phyloP scores from a whole-genome alignment of 92 coral and sea anemone genomes.

The Nematostella vectensis region DNA sequence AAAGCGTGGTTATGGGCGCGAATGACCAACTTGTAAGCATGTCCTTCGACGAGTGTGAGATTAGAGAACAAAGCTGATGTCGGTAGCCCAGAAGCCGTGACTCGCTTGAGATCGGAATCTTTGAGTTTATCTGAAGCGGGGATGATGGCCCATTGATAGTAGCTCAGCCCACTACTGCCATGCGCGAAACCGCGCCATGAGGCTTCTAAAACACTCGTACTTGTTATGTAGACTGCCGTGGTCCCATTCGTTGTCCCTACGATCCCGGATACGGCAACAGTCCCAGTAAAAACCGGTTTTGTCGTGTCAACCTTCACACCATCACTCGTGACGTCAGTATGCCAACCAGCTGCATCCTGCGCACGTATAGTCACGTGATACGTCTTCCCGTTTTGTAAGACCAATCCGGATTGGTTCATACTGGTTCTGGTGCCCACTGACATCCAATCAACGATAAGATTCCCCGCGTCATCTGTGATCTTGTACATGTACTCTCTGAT shows the following conservation, averaged over 20 bases:
- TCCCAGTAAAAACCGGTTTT: slow-evolving; percentile 82
- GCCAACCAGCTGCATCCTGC: slow-evolving; percentile 64
- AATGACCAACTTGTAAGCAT: slow-evolving; percentile 50
- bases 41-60: slow-evolving; percentile 53
- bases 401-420: slow-evolving; percentile 37
- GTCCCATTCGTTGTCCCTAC: slow-evolving; percentile 41
- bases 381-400: slow-evolving; percentile 28
- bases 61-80: slow-evolving; percentile 53
- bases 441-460: slow-evolving; percentile 53
- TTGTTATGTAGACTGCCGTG: slow-evolving; percentile 51
- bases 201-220: slow-evolving; percentile 39
- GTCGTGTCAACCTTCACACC: slow-evolving; percentile 73
- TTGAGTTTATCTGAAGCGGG: slow-evolving; percentile 14
- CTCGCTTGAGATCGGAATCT: slow-evolving; percentile 24
- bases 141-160: slow-evolving; percentile 67
- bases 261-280: slow-evolving; percentile 44
- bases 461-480: slow-evolving; percentile 42
- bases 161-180: slow-evolving; percentile 71
- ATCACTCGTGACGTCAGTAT: slow-evolving; percentile 46
- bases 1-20: slow-evolving; percentile 72
- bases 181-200: slow-evolving; percentile 72
- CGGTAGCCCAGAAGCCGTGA: slow-evolving; percentile 53
- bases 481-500: slow-evolving; percentile 69
- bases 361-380: slow-evolving; percentile 52
- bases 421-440: slow-evolving; percentile 57